Percentiles rank a stretch among this genome's conserved stretches.
phyloP scores from a whole-genome alignment of 2,113 vertebrate species.

The Siniperca knerii region DNA sequence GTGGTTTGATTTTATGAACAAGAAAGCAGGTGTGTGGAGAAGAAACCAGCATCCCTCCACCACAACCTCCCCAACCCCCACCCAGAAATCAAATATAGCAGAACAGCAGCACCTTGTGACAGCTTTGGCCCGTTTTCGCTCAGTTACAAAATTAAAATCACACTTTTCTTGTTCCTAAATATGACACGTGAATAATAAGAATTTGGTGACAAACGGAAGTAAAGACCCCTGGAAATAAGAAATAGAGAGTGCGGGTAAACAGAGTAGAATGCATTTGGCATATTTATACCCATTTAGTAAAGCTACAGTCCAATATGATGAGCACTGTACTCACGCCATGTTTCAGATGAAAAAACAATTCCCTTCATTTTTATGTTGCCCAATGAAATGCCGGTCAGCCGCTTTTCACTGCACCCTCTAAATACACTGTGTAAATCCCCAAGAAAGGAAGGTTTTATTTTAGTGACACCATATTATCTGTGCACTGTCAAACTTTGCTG shows the following conservation, averaged over 20 bases:
- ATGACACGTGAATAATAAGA: background rate
- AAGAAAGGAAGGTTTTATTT: background rate
- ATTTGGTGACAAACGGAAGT: background rate
- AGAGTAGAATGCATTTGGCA: background rate
- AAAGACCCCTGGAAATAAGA: conserved; percentile 20
- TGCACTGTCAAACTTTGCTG: background rate
- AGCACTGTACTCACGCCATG: background rate
- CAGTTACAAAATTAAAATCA: background rate
- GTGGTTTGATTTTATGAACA: background rate
- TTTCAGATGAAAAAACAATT: background rate
- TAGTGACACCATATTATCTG: background rate
- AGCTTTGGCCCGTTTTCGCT: conserved; percentile 26
- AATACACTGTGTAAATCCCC: background rate
- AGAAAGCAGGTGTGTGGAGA: conserved; percentile 48
- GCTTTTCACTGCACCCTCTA: background rate
- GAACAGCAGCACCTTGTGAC: conserved; percentile 65
- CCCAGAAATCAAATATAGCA: conserved; percentile 21
- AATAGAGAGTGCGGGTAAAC: background rate
- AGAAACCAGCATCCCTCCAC: background rate
- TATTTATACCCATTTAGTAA: background rate
- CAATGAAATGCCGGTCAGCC: background rate
- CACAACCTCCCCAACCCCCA: background rate
- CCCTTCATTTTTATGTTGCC: background rate
- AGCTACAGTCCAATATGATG: background rate
- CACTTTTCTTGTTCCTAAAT: conserved; percentile 18